A percentile compares a stretch with the other conserved stretches of the same genome.
Evolutionary conservation across 2,888 invertebrate genomes (phyloP).

Genomic region (Nineta flava): DNA sequence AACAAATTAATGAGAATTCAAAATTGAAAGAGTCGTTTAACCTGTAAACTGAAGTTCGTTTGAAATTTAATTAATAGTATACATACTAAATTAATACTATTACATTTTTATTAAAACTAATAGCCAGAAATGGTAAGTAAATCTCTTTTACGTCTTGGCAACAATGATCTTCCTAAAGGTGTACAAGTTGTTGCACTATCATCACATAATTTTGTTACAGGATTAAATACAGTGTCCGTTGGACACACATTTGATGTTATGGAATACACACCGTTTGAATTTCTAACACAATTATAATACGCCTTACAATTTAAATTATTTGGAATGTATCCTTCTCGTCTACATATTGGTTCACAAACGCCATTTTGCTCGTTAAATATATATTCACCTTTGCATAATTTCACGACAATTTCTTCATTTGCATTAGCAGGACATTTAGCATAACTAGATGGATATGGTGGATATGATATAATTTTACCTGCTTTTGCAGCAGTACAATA

Average conservation of each 20-base stretch:
- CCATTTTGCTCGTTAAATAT: not conserved
- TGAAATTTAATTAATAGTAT: too few relatives aligned
- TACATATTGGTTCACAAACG: not conserved
- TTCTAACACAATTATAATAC: not conserved
- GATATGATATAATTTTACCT: slow-evolving; percentile 4
- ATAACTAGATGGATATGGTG: not conserved
- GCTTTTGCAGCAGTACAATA: slow-evolving; percentile 3
- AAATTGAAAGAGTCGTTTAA: too few relatives aligned
- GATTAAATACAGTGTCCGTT: not conserved
- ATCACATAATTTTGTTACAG: not conserved
- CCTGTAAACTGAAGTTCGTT: too few relatives aligned
- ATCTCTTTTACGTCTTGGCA: too few relatives aligned
- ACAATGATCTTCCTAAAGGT: not conserved
- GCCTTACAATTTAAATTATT: not conserved
- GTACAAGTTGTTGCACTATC: not conserved
- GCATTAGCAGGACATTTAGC: not conserved
- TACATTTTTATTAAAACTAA: not conserved
- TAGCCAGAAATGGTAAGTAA: not conserved
- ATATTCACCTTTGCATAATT: not conserved
- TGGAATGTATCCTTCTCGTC: not conserved
- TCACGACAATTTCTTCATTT: not conserved
- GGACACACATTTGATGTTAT: not conserved
- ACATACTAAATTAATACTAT: too few relatives aligned
- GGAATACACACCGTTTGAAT: not conserved
- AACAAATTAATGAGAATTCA: too few relatives aligned